Evolutionary conservation across 2,888 invertebrate genomes (phyloP).

Genomic region (Andricus curvator): DNA sequence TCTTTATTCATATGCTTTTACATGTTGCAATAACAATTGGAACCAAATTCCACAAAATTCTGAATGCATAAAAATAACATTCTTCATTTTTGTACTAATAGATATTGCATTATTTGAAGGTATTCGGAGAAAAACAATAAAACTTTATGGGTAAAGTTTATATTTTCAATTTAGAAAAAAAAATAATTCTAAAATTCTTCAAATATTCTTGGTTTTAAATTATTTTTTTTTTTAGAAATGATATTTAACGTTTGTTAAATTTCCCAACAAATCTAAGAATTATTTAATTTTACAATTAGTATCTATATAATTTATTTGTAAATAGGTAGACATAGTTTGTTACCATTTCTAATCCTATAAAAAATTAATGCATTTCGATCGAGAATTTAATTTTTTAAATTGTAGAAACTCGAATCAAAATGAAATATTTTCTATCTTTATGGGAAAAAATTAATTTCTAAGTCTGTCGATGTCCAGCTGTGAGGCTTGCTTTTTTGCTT

Average conservation of each 20-base stretch:
- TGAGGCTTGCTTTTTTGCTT: slow-evolving; percentile 28
- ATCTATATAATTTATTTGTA: slow-evolving; percentile 37
- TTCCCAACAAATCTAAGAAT: neutral
- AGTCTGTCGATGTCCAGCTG: slow-evolving; percentile 11
- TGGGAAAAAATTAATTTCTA: neutral
- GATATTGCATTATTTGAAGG: neutral
- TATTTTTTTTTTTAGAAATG: neutral
- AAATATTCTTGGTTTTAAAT: neutral
- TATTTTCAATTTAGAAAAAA: neutral
- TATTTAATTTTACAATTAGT: neutral
- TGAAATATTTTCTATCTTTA: neutral
- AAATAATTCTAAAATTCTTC: neutral
- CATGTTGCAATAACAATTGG: too few relatives aligned
- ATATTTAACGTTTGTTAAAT: neutral
- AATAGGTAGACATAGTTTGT: neutral
- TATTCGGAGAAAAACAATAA: neutral
- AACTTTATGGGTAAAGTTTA: neutral
- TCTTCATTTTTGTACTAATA: neutral
- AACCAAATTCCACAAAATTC: too few relatives aligned
- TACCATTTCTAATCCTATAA: neutral
- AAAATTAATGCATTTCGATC: neutral
- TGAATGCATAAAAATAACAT: too few relatives aligned
- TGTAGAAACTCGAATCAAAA: neutral
- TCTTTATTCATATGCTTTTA: too few relatives aligned
- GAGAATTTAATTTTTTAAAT: neutral